Evolutionary conservation across 1,140 invertebrate genomes (phyloP), one percentile per base, ranked within the genome.

Genomic region (Halesus radiatus): DNA sequence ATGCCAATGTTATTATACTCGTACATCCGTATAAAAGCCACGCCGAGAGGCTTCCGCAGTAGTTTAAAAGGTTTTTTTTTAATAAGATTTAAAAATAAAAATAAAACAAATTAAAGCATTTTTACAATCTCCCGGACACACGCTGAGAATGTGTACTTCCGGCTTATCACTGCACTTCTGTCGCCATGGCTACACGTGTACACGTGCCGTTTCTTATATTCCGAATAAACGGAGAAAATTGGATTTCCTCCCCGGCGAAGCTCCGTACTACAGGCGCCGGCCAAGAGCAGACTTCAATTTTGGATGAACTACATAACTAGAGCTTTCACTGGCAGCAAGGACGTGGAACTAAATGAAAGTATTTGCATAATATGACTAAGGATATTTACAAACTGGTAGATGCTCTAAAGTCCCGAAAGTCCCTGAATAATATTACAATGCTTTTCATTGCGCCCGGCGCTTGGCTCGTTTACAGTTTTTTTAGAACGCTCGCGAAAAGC

Each of bases 341-440:
- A 50, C 54, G 37, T 50, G 22, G 66, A 81, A 81, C 80, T 81
- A 81, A 81, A 78, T 78, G 80, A 81, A 81, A 81, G 80, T 78
- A 81, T 81, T 81, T 81, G 76, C 80, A 81, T 81, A 81, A 73
- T 81, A 81, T 77, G 80, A 64, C 53, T 74, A 62, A 64, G 76
- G 54, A 81, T 81, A 78, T 81, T 81, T 81, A n/a, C 32, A 73
- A 78, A 68, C 60, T 78, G 76, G 37, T 45, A 45, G 37, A 45
- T 45, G 37, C 37, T 45, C 7, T 29, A 2, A 29, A 52, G 22
- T 64, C 58, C 52, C 62, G 22, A 7, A 26, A 64, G 50, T 16
- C 4, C 76, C 54, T 68, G 76, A 78, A 78, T 78, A 78, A 32
- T 29, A 76, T 68, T 72, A 72, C 37, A 53, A 53, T 53, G 68